Evolutionary conservation across 2,797 vertebrate genomes (phyloP), one percentile per base, ranked within the genome.

Genomic region (Pangasius krempfi): DNA sequence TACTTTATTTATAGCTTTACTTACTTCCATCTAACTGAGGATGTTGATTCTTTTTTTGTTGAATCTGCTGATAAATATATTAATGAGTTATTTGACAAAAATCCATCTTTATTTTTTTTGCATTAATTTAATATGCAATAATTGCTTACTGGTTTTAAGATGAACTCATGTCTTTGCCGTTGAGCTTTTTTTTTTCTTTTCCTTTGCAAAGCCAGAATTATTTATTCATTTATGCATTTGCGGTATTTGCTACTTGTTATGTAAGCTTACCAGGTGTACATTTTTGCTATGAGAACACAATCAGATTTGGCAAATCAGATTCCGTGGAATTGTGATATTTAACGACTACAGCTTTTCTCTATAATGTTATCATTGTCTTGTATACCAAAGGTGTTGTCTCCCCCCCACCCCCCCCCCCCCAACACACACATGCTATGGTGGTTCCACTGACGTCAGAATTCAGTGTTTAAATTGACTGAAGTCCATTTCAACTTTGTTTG

Each of bases 31-130:
- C 44, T 16, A 58, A 47, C 1, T 54, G 33, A n/a, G 18, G 54
- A 87, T 20, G 6, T 13, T 40, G 7, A n/a, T 44, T 33, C 82
- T 80, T 4, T 80, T 40, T 40, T 40, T 73, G 64, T 58, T 62
- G 3, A 68, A 85, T 16, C 27, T 76, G 64, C 27, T 68, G 52
- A 72, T 82, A 47, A 80, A 54, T 37, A 16, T 54, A 75, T 75
- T 37, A 50, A 78, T 70, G 3, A 40, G 0, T 27, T 52, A 40
- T 90, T 93, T 93, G 90, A 91, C 86, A 91, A 58, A 92, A 30
- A 82, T 92, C 89, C 13, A 40, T 82, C 33, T 25, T 81, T 37
- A 52, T 80, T 27, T 88, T 66, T 18, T 40, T 85, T 54, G 62
- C 75, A 88, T 70, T 80, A 60, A 85, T 80, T 27, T 54, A 40